Evolutionary conservation across 2,113 vertebrate genomes (phyloP), one percentile per base, ranked within the genome.

Genomic region (Clarias gariepinus): DNA sequence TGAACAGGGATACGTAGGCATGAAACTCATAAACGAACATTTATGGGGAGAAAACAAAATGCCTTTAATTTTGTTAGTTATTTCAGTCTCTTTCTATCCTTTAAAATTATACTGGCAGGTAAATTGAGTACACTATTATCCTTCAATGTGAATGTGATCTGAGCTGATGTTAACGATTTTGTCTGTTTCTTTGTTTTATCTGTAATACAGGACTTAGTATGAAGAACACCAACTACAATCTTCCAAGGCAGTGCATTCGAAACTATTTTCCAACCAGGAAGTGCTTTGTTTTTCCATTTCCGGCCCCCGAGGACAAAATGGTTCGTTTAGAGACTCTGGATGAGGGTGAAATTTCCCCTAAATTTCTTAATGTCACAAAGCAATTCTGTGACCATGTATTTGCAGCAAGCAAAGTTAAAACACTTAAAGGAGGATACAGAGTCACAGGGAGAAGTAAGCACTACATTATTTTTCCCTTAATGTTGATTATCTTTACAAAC

Each of bases 211-310:
- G 90, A 28, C 0, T 10, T 0, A 15, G 19, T 28, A 85, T 36
- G 16, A 89, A 84, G 23, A 12, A 11, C 23, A 61, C 10, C 4
- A 61, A 86, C 69, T n/a, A n/a, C n/a, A n/a, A n/a, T n/a, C n/a
- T n/a, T n/a, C n/a, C n/a, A n/a, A n/a, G n/a, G n/a, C n/a, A 93
- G 69, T 92, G 92, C 84, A 89, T 94, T 78, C 90, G 88, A 1
- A 90, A 80, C 12, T 93, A 91, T 86, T 94, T 94, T 87, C 89
- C 89, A 18, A 77, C 78, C 15, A 90, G 93, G 9, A 93, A 91
- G 71, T 91, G 91, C 79, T 92, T 89, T 13, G 85, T 88, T 33
- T 94, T 94, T 52, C 90, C 89, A 0, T 81, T 68, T 4, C 94
- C 94, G 0, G 80, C 92, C 1, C 19, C 52, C 1, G 60, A 89